Percentiles rank a stretch among this genome's conserved stretches.
Conservation (phyloP, 2,888 invertebrate genomes). For the Mystacides longicornis region DNA sequence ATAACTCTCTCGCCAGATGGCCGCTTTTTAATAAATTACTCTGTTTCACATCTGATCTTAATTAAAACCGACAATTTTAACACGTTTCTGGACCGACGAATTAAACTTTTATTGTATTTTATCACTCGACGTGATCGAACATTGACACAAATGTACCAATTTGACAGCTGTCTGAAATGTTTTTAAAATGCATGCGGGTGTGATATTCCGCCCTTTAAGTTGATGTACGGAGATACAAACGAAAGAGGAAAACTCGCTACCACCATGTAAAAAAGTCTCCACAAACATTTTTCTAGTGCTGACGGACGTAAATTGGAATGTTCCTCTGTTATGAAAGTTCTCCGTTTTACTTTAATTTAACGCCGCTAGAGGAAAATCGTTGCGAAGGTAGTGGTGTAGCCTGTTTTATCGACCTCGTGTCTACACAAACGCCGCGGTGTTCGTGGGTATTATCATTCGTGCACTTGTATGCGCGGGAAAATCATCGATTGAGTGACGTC, state of each 20-base stretch:
- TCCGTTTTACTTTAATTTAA: neutral
- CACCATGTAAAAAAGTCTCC: neutral
- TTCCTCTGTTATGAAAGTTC: neutral
- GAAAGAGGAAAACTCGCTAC: neutral
- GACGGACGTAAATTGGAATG: neutral
- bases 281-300: neutral
- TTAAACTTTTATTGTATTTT: no score
- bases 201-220: conserved; percentile 20
- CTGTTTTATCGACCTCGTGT: neutral
- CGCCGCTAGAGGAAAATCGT: neutral
- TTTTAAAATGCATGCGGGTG: conserved; percentile 17
- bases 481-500: conserved; percentile 16
- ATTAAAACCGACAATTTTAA: no score
- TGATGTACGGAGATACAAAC: neutral
- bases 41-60: no score
- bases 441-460: neutral
- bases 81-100: no score
- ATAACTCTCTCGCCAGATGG: neutral
- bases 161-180: conserved; percentile 22
- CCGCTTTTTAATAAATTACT: neutral
- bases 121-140: no score
- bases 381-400: conserved; percentile 12
- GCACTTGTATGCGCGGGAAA: conserved; percentile 12
- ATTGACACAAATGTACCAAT: neutral
- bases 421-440: conserved; percentile 9